These are phyloP conservation scores for Stegophylla sp. DNA, from an alignment of 2,888 invertebrate species.

Conservation along the genomic window DNA sequence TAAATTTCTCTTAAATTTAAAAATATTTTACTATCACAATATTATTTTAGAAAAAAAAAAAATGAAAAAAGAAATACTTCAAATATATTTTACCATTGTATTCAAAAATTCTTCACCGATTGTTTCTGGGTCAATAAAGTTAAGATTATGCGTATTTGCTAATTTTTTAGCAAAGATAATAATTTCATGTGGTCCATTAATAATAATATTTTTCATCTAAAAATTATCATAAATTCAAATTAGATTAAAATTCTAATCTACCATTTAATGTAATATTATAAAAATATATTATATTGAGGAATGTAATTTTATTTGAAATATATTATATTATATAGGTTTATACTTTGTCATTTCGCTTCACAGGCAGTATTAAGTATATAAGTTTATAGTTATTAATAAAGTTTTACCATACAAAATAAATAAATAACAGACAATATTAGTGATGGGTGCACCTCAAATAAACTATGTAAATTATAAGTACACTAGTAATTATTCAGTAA, in stretches of 20 bases:
- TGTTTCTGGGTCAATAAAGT: constrained; percentile 29
- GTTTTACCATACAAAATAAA: too few species aligned
- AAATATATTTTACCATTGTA: constrained; percentile 16
- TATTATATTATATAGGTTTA: not conserved
- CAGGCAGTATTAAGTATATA: not conserved
- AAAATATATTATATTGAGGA: not conserved
- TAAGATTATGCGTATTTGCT: constrained; percentile 36
- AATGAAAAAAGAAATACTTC: not conserved
- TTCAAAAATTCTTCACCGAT: constrained; percentile 40
- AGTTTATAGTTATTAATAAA: not conserved
- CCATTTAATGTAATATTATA: too few species aligned
- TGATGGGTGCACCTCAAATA: too few species aligned
- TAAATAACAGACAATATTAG: too few species aligned
- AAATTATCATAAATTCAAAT: constrained; percentile 7
- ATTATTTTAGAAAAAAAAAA: not conserved
- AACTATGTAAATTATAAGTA: too few species aligned
- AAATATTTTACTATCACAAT: not conserved
- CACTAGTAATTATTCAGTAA: too few species aligned
- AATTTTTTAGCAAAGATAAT: constrained; percentile 25
- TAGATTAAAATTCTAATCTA: not conserved
- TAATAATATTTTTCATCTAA: constrained; percentile 45
- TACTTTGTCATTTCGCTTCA: too few species aligned
- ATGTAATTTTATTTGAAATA: not conserved
- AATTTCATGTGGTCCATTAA: constrained; percentile 39
- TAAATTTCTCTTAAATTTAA: not conserved